These are phyloP conservation scores for Magallana gigas DNA, from an alignment of 1,140 invertebrate species.

Conservation along the genomic window DNA sequence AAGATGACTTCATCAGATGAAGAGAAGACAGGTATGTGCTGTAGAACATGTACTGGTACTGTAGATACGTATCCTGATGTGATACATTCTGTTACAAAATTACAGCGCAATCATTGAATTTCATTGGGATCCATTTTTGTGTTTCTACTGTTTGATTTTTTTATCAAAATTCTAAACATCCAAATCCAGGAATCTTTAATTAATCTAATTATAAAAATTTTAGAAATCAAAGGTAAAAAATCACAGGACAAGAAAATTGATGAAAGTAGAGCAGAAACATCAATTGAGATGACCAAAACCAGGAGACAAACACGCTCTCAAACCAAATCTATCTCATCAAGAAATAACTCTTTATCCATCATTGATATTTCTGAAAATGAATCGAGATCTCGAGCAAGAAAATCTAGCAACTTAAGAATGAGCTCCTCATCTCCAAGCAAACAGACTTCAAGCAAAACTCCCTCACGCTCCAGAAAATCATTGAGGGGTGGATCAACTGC, in stretches of 20 bases:
- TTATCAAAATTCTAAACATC: too few relatives aligned
- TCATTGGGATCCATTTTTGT: too few relatives aligned
- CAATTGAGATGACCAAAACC: not conserved
- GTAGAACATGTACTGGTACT: not conserved
- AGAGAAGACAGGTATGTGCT: not conserved
- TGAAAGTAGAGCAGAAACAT: too few relatives aligned
- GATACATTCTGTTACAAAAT: too few relatives aligned
- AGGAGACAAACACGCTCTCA: slow-evolving; percentile 22
- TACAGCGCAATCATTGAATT: too few relatives aligned
- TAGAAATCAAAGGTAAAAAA: too few relatives aligned
- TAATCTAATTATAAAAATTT: too few relatives aligned
- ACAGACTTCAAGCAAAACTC: not conserved
- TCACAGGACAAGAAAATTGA: too few relatives aligned
- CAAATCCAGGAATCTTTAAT: too few relatives aligned
- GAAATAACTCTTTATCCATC: not conserved
- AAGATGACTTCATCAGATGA: not conserved
- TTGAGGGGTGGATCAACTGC: not conserved
- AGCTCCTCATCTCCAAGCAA: not conserved
- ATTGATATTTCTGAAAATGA: not conserved
- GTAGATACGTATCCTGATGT: not conserved
- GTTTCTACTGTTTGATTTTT: too few relatives aligned
- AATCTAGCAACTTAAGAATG: not conserved
- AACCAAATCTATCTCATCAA: not conserved
- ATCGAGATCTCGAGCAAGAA: not conserved
- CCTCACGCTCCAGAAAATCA: not conserved